These are phyloP conservation scores for Drosophila koepferae DNA, from an alignment of 2,888 invertebrate species.

Conservation along the genomic window DNA sequence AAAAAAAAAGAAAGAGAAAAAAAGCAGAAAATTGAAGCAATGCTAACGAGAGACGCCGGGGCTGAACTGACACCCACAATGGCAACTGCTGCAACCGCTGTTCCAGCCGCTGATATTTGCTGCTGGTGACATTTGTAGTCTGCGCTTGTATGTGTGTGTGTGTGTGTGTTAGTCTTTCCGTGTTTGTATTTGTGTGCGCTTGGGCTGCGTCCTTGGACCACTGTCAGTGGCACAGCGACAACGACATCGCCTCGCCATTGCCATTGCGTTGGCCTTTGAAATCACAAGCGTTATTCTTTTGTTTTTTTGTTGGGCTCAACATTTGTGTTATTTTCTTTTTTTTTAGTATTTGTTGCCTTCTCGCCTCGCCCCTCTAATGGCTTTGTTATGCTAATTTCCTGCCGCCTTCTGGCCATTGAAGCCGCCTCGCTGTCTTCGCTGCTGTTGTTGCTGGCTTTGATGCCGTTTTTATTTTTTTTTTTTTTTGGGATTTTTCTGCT, in stretches of 20 bases:
- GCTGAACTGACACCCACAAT: slow-evolving; percentile 14
- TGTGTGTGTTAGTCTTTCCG: too few relatives aligned
- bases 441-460: slow-evolving; percentile 43
- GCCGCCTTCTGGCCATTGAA: slow-evolving; percentile 70
- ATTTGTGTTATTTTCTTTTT: not conserved
- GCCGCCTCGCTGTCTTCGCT: slow-evolving; percentile 30
- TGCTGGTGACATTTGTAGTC: slow-evolving; percentile 62
- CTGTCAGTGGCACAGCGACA: slow-evolving; percentile 55
- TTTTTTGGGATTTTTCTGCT: slow-evolving; percentile 22
- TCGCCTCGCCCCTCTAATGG: slow-evolving; percentile 54
- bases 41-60: slow-evolving; percentile 40
- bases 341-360: slow-evolving; percentile 17
- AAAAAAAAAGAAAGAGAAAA: slow-evolving; percentile 22
- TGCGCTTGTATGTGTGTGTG: slow-evolving; percentile 37
- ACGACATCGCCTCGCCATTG: slow-evolving; percentile 25
- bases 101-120: slow-evolving; percentile 29
- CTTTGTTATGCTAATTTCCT: slow-evolving; percentile 78
- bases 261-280: slow-evolving; percentile 61
- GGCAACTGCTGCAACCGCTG: slow-evolving; percentile 32
- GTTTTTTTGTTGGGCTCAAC: slow-evolving; percentile 12
- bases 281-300: slow-evolving; percentile 56
- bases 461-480: slow-evolving; percentile 29
- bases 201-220: slow-evolving; percentile 42
- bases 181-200: slow-evolving; percentile 20
- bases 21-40: slow-evolving; percentile 37